Evolutionary conservation across 2,113 vertebrate genomes (phyloP), one percentile per base, ranked within the genome.

Genomic region (Corythoichthys haematopterus): DNA sequence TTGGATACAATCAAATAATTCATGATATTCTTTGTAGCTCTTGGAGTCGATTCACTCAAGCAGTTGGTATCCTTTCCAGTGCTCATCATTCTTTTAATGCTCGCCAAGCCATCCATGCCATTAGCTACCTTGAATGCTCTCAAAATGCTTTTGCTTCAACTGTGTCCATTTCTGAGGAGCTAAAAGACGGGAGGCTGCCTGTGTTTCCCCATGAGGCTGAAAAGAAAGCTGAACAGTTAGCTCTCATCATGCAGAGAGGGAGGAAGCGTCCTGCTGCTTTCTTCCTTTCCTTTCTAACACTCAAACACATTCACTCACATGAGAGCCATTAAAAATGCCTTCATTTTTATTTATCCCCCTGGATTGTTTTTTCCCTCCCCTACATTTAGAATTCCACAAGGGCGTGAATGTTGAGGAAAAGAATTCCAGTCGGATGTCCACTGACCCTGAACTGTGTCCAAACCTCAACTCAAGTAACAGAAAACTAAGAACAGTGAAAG

Each of bases 241-340:
- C 69, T 72, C 64, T 56, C 77, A 72, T 74, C 72, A 50, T 70
- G 58, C 68, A 66, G 58, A 82, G 77, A 74, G 73, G 74, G 69
- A 81, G 64, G 73, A 69, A 37, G 60, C 74, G 62, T 76, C 72
- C 65, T 61, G 69, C 79, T 80, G 83, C 74, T 77, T 70, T 71
- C 58, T 71, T 75, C 68, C 73, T 73, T 74, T 72, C 68, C 75
- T 59, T 64, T 56, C 55, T 11, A 66, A 59, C 40, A 74, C 59
- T 71, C 37, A 66, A 57, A 65, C 78, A 81, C 71, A 76, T 64
- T 70, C 40, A 43, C 6, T 43, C 40, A 43, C 40, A 43, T 58
- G 66, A 69, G 45, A 65, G 37, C 55, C 60, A 43, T 82, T 80
- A 43, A 66, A 52, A 43, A 12, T 68, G 65, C 20, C 57, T 68